A percentile compares a stretch with the other conserved stretches of the same genome.
Evolutionary conservation across 2,888 invertebrate species (phyloP).

Genomic region (Bruchidius siliquastri): DNA sequence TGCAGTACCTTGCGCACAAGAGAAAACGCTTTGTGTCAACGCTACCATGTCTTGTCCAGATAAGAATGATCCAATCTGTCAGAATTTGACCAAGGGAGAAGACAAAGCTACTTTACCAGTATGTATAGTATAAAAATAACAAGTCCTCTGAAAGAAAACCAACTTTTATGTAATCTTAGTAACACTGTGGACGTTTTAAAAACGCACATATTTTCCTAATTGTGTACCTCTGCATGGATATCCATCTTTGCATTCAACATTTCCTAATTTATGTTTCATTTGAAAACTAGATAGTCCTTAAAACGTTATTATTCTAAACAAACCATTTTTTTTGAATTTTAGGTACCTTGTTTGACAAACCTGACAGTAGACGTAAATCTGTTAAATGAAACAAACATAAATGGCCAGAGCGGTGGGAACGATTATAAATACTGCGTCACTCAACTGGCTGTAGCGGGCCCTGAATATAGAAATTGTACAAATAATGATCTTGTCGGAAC

Average conservation of each 20-base stretch:
- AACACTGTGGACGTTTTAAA: too few species aligned
- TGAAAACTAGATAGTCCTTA: too few species aligned
- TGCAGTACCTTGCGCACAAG: slow-evolving; percentile 33
- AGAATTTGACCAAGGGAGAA: slow-evolving; percentile 26
- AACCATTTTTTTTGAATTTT: too few species aligned
- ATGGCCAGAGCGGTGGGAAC: slow-evolving; percentile 16
- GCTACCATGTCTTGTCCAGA: slow-evolving; percentile 33
- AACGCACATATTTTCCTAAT: too few species aligned
- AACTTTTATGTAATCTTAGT: too few species aligned
- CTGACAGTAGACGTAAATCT: slow-evolving; percentile 36
- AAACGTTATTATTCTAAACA: too few species aligned
- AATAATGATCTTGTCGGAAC: slow-evolving; percentile 13
- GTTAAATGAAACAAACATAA: slow-evolving; percentile 17
- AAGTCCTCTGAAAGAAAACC: too few species aligned
- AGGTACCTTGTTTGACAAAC: slow-evolving; percentile 39
- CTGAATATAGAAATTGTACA: slow-evolving; percentile 28
- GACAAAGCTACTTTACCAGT: neutral
- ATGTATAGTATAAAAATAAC: neutral
- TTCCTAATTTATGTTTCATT: too few species aligned
- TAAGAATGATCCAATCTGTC: slow-evolving; percentile 30
- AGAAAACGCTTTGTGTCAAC: slow-evolving; percentile 32
- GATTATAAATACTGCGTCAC: slow-evolving; percentile 38
- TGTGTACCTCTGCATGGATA: too few species aligned
- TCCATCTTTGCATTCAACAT: too few species aligned
- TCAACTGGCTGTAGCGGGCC: slow-evolving; percentile 39